Percentiles rank a stretch among this genome's conserved stretches.
phyloP scores from a whole-genome alignment of 2,888 invertebrate species.

The Cephus runcator region DNA sequence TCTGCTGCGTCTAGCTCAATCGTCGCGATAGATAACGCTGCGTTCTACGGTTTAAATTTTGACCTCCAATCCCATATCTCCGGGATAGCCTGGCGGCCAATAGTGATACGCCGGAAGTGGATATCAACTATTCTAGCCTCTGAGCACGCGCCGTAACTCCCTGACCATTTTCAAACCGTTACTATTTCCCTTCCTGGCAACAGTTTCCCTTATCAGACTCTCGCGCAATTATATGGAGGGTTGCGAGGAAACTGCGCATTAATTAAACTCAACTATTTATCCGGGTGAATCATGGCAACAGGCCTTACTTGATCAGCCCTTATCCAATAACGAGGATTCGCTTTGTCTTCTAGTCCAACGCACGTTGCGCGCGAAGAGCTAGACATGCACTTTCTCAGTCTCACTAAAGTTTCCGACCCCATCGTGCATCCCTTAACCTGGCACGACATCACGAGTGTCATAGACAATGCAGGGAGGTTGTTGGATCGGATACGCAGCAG shows the following conservation, averaged over 20 bases:
- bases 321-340: neutral
- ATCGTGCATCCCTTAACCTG: neutral
- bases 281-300: neutral
- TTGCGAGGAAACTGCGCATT: neutral
- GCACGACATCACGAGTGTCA: neutral
- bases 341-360: neutral
- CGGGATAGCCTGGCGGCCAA: neutral
- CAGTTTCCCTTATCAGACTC: neutral
- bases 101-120: neutral
- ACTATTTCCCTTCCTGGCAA: neutral
- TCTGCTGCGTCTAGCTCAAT: conserved; percentile 40
- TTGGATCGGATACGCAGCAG: neutral
- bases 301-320: neutral
- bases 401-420: neutral
- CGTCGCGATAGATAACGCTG: conserved; percentile 37
- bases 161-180: neutral
- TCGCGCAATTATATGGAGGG: neutral
- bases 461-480: neutral
- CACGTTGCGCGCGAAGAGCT: neutral
- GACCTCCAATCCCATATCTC: neutral
- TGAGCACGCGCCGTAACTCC: conserved; percentile 8
- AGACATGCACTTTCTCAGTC: neutral
- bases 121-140: conserved; percentile 9
- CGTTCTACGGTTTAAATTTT: neutral
- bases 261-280: neutral